phyloP scores from a whole-genome alignment of 2,113 vertebrate genomes.

The Tupaia tana region DNA sequence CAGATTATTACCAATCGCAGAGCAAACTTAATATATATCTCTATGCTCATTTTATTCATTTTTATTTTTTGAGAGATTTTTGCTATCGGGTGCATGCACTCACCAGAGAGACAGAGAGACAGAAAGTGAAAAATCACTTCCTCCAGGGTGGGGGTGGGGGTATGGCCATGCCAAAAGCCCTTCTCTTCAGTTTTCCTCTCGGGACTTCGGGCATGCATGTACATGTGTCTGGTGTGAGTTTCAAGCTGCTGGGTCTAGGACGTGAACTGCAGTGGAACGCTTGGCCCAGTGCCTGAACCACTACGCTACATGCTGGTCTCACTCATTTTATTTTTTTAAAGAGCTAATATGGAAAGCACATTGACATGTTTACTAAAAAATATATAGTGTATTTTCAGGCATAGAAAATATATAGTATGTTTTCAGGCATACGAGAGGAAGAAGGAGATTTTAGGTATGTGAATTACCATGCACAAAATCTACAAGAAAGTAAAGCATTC shows the following conservation, averaged over 20 bases:
- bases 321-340: slow-evolving; percentile 18
- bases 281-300: no score
- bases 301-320: no score
- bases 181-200: no score
- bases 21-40: background rate
- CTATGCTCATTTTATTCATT: background rate
- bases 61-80: background rate
- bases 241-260: no score
- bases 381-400: background rate
- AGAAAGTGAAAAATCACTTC: no score
- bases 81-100: no score
- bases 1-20: background rate
- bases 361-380: background rate
- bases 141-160: no score
- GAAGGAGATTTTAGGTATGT: background rate
- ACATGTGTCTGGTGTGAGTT: no score
- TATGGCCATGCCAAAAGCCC: no score
- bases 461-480: background rate
- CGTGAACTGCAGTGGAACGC: no score
- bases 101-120: no score
- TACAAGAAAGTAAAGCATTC: background rate
- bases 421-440: background rate
- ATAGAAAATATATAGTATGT: background rate
- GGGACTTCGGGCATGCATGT: no score
- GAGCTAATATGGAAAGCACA: background rate